Evolutionary conservation across 2,113 vertebrate species (phyloP).

Genomic region (Panurus biarmicus): DNA sequence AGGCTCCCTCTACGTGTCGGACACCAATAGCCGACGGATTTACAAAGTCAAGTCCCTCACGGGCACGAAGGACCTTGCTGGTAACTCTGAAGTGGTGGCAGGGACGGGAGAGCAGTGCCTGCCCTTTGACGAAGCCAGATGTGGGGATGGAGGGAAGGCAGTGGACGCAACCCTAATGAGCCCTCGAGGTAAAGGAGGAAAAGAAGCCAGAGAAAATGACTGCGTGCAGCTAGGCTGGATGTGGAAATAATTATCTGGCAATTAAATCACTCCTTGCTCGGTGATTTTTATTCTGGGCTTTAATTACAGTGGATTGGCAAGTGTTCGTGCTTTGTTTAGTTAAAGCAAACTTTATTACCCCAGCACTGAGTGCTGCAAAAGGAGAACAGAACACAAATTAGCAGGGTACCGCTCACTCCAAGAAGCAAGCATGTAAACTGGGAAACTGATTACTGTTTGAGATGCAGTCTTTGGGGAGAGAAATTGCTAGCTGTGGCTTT

Average conservation of each 20-base stretch:
- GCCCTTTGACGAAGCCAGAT: slow-evolving; percentile 93
- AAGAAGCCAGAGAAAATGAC: neutral
- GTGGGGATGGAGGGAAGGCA: slow-evolving; percentile 95
- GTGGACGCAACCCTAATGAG: slow-evolving; percentile 97
- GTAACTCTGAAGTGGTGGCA: slow-evolving; percentile 91
- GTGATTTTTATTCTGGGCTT: slow-evolving; percentile 53
- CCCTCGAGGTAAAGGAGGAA: slow-evolving; percentile 84
- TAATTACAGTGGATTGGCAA: slow-evolving; percentile 51
- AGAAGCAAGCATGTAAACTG: neutral
- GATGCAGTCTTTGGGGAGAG: neutral
- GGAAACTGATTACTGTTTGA: neutral
- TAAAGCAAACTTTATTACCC: slow-evolving; percentile 55
- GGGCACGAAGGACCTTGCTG: slow-evolving; percentile 82
- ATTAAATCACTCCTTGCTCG: slow-evolving; percentile 19
- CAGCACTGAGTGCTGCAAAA: neutral
- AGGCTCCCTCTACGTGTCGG: slow-evolving; percentile 89
- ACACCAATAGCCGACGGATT: slow-evolving; percentile 93
- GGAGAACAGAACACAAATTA: slow-evolving; percentile 35
- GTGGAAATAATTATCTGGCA: slow-evolving; percentile 44
- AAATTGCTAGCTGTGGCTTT: neutral
- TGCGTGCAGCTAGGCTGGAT: neutral
- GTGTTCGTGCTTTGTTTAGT: slow-evolving; percentile 50
- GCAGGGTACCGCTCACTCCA: neutral
- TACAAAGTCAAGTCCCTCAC: slow-evolving; percentile 85
- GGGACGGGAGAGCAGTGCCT: slow-evolving; percentile 96